Evolutionary conservation across 2,113 vertebrate genomes (phyloP), one percentile per base, ranked within the genome.

Genomic region (Cinclus mexicanus): DNA sequence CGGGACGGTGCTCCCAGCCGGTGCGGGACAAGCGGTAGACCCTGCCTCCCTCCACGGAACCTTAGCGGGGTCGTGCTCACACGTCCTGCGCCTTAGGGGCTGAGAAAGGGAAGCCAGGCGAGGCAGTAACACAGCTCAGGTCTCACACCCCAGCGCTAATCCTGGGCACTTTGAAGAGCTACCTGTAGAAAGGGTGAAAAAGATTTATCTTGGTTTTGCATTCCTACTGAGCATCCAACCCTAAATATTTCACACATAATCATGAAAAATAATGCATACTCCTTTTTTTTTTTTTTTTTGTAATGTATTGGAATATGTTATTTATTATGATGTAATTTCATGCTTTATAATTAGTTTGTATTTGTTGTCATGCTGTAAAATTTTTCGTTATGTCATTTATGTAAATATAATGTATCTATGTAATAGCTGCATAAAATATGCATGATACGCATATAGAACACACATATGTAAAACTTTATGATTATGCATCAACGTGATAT

Each of bases 11-110:
- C 42, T 56, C 31, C 13, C 35, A 21, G 41, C 5, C 35, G 6
- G 7, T 3, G 39, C 4, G 2, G 15, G 33, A 33, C 19, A 25
- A 16, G 29, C 5, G 46, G 20, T 14, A 63, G 24, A 28, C 12
- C 12, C 11, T 33, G 21, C 25, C 28, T 37, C 7, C 12, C 31
- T 13, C 12, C 23, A 14, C 2, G 6, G 1, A 12, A 11, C 19
- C 16, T 23, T 0, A 0, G 1, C 1, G 6, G 3, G 53, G 7
- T 24, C 35, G 33, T 13, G 14, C 11, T 24, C 7, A 6, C 11
- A 5, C 3, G 0, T 16, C 10, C 55, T 10, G 14, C 2, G 2
- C 10, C 8, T 23, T 14, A 17, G 33, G 11, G 21, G 7, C 26
- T 3, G 41, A 17, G 47, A 19, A 18, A 10, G 11, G 8, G 7